A percentile compares a stretch with the other conserved stretches of the same genome.
phyloP scores from a whole-genome alignment of 2,888 invertebrate species.

The Heliconius charithonia region DNA sequence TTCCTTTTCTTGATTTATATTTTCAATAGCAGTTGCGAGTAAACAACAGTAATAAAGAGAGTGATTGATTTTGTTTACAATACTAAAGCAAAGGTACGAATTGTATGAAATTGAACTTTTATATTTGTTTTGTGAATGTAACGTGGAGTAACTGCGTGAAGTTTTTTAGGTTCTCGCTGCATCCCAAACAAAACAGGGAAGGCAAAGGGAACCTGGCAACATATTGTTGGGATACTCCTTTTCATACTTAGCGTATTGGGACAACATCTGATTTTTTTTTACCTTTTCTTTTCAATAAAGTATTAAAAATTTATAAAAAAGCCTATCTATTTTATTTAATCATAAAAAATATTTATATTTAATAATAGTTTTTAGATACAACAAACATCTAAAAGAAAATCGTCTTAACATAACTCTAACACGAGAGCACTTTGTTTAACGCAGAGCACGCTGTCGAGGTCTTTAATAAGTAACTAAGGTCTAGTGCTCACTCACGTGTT shows the following conservation, averaged over 20 bases:
- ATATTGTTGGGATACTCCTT: background rate
- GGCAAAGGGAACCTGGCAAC: background rate
- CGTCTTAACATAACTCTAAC: conserved; percentile 23
- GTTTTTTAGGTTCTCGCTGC: background rate
- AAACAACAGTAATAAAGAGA: conserved; percentile 21
- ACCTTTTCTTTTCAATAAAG: no score
- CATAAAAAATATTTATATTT: background rate
- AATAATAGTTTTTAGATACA: background rate
- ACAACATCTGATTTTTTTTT: background rate
- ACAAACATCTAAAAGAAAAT: conserved; percentile 20
- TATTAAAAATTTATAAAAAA: background rate
- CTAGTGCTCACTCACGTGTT: conserved; percentile 18
- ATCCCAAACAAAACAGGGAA: background rate
- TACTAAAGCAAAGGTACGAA: background rate
- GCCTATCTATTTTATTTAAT: no score
- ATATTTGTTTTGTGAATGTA: conserved; percentile 3
- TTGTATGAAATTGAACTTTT: conserved; percentile 16
- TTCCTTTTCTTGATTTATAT: conserved; percentile 7
- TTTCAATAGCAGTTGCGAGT: conserved; percentile 13
- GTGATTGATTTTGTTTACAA: conserved; percentile 25
- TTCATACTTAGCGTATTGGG: background rate
- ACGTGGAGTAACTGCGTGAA: background rate
- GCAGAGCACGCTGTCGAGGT: conserved; percentile 34
- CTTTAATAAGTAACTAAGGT: conserved; percentile 28
- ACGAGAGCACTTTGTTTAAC: conserved; percentile 36